phyloP scores from a whole-genome alignment of 1,140 invertebrate genomes.

The Papilio aristodemus region DNA sequence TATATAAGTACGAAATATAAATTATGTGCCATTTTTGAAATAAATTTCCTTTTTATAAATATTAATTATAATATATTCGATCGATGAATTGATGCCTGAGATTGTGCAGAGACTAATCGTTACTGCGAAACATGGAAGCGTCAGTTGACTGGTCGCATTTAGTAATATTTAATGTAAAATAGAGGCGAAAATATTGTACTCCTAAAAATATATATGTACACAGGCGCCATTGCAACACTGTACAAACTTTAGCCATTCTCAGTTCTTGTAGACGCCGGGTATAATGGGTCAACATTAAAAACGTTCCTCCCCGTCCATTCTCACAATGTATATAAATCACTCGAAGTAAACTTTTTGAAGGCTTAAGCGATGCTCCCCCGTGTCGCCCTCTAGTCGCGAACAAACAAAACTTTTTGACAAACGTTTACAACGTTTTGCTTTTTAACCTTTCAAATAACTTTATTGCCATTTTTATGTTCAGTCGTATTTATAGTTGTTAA shows the following conservation, averaged over 20 bases:
- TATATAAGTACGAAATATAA: background rate
- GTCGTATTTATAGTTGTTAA: background rate
- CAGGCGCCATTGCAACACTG: background rate
- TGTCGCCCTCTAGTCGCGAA: constrained; percentile 18
- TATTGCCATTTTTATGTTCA: background rate
- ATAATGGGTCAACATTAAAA: constrained; percentile 50
- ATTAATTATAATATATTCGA: too few species aligned
- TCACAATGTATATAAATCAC: constrained; percentile 52
- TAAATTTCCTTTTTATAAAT: background rate
- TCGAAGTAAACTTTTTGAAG: constrained; percentile 41
- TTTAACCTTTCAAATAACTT: constrained; percentile 17
- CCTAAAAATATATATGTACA: background rate
- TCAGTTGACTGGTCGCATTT: too few species aligned
- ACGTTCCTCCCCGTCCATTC: constrained; percentile 38
- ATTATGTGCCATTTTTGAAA: background rate
- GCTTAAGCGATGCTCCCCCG: constrained; percentile 20
- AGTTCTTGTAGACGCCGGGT: constrained; percentile 23
- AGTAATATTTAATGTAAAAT: too few species aligned
- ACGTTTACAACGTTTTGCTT: constrained; percentile 16
- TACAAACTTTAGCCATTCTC: constrained; percentile 8
- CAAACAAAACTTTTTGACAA: constrained; percentile 27
- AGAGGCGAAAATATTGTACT: background rate
- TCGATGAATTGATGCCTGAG: too few species aligned
- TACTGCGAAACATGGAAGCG: too few species aligned
- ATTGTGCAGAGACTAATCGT: too few species aligned